These are phyloP conservation scores for Platysternon megacephalum DNA, from an alignment of 2,113 vertebrate genomes.

Conservation along the genomic window DNA sequence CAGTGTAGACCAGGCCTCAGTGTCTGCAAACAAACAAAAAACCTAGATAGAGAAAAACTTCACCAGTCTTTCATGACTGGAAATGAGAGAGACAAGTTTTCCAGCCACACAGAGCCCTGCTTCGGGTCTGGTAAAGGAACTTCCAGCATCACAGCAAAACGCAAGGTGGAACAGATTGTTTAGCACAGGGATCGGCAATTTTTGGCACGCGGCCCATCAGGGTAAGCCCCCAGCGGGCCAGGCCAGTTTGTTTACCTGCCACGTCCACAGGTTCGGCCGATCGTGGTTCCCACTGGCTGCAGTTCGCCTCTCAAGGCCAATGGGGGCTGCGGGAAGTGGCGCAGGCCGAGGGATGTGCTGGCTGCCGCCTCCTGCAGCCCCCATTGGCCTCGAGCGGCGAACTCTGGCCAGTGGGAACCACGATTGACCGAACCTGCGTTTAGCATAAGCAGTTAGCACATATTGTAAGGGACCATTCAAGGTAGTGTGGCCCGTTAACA, in stretches of 20 bases:
- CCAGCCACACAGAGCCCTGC: neutral
- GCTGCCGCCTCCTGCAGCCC: no score
- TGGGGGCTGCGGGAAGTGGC: no score
- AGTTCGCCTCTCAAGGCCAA: no score
- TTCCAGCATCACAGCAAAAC: neutral
- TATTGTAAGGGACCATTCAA: neutral
- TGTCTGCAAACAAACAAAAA: neutral
- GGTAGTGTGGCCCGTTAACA: neutral
- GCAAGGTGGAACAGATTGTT: neutral
- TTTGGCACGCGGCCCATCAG: no score
- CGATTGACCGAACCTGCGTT: neutral
- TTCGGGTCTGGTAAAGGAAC: neutral
- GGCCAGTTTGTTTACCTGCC: no score
- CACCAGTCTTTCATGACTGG: constrained; percentile 44
- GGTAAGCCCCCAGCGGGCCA: no score
- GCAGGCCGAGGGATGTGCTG: no score
- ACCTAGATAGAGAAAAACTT: constrained; percentile 56
- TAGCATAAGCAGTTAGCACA: neutral
- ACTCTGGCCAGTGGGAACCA: no score
- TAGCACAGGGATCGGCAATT: neutral
- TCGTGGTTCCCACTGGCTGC: no score
- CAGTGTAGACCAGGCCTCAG: no score
- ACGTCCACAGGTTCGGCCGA: no score
- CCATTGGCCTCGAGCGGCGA: no score
- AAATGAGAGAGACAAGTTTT: neutral